These are phyloP conservation scores for Gymnothorax reevesii DNA, from an alignment of 2,797 vertebrate genomes.

Conservation along the genomic window DNA sequence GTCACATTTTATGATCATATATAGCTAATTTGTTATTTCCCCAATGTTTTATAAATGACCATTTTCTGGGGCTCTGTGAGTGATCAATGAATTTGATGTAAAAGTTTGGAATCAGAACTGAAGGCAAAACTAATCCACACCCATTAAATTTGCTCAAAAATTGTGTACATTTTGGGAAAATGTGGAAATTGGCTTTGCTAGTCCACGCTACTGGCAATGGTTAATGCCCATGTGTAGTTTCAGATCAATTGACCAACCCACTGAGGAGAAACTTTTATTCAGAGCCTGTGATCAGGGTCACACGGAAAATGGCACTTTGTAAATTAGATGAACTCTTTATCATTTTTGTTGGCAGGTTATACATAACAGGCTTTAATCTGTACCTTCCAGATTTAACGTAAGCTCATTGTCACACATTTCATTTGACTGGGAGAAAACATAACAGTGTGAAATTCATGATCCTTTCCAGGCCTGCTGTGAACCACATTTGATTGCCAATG, in stretches of 20 bases:
- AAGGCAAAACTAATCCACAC: too few species aligned
- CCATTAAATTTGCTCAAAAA: too few species aligned
- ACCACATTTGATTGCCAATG: neutral
- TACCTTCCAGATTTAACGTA: neutral
- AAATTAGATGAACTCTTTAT: neutral
- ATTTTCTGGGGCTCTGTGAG: too few species aligned
- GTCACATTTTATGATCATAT: neutral
- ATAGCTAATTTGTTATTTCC: neutral
- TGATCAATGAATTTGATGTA: too few species aligned
- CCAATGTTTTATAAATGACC: neutral
- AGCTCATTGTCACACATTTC: conserved; percentile 9
- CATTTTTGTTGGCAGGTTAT: neutral
- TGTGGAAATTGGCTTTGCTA: too few species aligned
- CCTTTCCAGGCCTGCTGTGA: neutral
- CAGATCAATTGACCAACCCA: neutral
- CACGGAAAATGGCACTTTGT: neutral
- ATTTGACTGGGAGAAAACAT: conserved; percentile 8
- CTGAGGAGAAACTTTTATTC: neutral
- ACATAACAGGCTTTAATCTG: neutral
- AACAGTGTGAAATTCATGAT: neutral
- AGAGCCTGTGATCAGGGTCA: neutral
- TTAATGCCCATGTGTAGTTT: too few species aligned
- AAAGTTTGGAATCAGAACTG: too few species aligned
- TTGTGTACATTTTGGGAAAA: too few species aligned
- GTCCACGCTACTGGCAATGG: too few species aligned